Evolutionary conservation across 1,140 invertebrate genomes (phyloP).

Genomic region (Neodiprion pinetum): DNA sequence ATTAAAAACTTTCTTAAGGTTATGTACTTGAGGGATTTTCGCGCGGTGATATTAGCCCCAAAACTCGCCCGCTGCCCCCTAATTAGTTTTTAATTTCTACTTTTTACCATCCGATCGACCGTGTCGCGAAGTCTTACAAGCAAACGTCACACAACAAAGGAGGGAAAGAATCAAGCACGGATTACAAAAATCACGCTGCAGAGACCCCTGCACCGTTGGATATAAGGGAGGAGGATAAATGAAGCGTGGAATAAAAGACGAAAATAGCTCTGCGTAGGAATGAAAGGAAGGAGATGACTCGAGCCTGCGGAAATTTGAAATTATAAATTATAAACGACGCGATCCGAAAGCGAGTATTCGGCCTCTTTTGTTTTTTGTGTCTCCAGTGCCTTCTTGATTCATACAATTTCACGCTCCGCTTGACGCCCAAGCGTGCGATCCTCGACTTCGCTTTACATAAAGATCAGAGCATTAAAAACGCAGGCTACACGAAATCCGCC

Average conservation of each 20-base stretch:
- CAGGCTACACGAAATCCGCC: slow-evolving; percentile 49
- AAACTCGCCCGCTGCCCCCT: neutral
- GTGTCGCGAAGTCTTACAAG: too few relatives aligned
- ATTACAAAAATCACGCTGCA: too few relatives aligned
- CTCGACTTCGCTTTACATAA: slow-evolving; percentile 52
- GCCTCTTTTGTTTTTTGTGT: slow-evolving; percentile 44
- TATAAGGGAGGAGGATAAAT: neutral
- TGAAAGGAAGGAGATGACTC: slow-evolving; percentile 17
- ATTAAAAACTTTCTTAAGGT: slow-evolving; percentile 2
- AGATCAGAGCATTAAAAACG: slow-evolving; percentile 58
- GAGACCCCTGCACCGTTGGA: neutral
- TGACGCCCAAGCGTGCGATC: slow-evolving; percentile 44
- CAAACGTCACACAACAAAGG: too few relatives aligned
- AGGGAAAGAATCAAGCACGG: too few relatives aligned
- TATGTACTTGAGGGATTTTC: neutral
- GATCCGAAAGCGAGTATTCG: slow-evolving; percentile 32
- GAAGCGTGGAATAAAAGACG: neutral
- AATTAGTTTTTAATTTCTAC: slow-evolving; percentile 1
- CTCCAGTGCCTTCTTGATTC: slow-evolving; percentile 49
- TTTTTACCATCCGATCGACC: neutral
- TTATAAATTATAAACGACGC: slow-evolving; percentile 32
- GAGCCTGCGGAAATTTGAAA: slow-evolving; percentile 42
- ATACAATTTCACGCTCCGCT: slow-evolving; percentile 57
- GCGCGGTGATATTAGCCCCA: neutral
- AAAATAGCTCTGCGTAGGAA: neutral